Base-by-base conservation (phyloP, 2,797 vertebrate genomes). In the Poeciliopsis turneri region DNA sequence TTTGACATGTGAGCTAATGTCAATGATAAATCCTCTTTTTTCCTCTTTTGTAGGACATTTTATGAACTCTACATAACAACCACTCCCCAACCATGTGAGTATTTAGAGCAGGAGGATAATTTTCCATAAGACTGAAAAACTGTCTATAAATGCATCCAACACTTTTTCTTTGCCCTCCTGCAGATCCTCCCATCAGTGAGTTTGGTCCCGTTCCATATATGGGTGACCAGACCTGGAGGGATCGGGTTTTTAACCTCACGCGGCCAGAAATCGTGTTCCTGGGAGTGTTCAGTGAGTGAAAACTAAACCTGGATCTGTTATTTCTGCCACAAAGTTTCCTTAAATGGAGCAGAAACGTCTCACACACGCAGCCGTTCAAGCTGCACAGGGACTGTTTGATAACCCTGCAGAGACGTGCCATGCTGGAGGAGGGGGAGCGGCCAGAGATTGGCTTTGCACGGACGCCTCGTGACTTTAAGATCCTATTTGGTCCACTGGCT, bases 401-500 rank as follows among this genome's bases (percentile, higher is more conserved):
- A 89, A 91, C 88, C 90, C 86, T 80, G 91, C 88, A 80, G 91
- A 82, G 72, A 82, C 61, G 33, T 10, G 18, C 20, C 36, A 11
- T 41, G 87, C 80, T 59, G 80, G 86, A 76, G 80, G 79, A 59
- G 82, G 61, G 39, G 80, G 84, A 43, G 79, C 10, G 72, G 55
- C 75, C 2, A 85, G 87, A 90, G 89, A 91, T 92, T 90, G 92
- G 86, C 91, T 92, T 91, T 89, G 87, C 87, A 88, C 88, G 75
- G 89, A 91, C 84, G 84, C 90, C 88, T 87, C 75, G 86, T 87
- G 92, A 90, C 89, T 92, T 84, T 89, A 72, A 91, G 88, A 93
- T 93, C 92, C 90, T 89, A 91, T 93, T 93, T 90, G 91, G 89
- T 90, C 89, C 88, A 91, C 64, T 91, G 92, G 91, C 92, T 92